Percentiles rank a stretch among this genome's conserved stretches.
Evolutionary conservation across 1,140 invertebrate genomes (phyloP).

Genomic region (Meloidogyne floridensis): DNA sequence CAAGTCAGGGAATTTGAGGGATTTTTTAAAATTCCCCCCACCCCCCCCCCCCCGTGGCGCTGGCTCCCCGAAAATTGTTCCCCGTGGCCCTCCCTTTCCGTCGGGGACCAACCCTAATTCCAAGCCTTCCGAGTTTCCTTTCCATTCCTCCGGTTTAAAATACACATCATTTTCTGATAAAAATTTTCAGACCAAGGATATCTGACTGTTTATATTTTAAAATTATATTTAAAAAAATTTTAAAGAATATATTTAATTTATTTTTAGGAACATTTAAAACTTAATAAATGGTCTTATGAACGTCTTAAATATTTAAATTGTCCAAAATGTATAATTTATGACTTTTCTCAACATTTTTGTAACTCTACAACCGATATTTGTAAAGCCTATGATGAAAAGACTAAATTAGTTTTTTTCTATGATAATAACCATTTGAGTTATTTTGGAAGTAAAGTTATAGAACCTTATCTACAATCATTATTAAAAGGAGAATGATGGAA

Average conservation of each 20-base stretch:
- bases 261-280: slow-evolving; percentile 3
- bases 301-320: slow-evolving; percentile 14
- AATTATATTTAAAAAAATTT: no score
- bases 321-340: slow-evolving; percentile 12
- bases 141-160: no score
- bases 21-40: no score
- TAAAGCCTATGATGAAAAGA: slow-evolving; percentile 20
- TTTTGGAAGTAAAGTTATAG: neutral
- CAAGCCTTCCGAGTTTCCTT: no score
- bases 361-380: slow-evolving; percentile 2
- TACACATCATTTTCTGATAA: no score
- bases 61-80: no score
- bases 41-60: neutral
- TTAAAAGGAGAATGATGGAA: neutral
- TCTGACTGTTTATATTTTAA: no score
- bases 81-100: no score
- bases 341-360: slow-evolving; percentile 26
- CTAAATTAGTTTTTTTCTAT: slow-evolving; percentile 24
- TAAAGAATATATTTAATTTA: neutral
- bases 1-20: no score
- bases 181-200: no score
- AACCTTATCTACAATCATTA: slow-evolving; percentile 7
- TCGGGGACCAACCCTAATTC: no score
- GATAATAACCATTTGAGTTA: slow-evolving; percentile 28
- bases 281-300: slow-evolving; percentile 3